A percentile compares a stretch with the other conserved stretches of the same genome.
phyloP scores from a whole-genome alignment of 1,140 invertebrate species.

The Pseudomyrmex dendroicus region DNA sequence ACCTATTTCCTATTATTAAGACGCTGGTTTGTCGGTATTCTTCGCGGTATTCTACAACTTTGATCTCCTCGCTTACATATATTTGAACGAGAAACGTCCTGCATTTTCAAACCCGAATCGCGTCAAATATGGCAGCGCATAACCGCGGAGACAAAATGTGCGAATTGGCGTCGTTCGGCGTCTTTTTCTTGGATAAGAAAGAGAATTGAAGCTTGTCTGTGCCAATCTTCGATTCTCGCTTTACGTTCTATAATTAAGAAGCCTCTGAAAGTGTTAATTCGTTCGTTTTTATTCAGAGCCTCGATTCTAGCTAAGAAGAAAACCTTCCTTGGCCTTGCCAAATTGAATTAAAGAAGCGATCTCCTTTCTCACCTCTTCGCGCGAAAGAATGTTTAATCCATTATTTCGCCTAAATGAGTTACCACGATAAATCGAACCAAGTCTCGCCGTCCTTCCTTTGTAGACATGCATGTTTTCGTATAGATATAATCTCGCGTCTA shows the following conservation, averaged over 20 bases:
- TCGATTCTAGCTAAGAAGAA: constrained; percentile 58
- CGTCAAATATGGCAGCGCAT: constrained; percentile 20
- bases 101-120: background rate
- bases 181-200: background rate
- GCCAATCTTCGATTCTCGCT: constrained; percentile 43
- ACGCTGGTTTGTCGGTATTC: constrained; percentile 15
- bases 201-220: constrained; percentile 45
- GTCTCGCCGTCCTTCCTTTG: constrained; percentile 10
- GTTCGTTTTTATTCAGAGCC: constrained; percentile 64
- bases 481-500: background rate
- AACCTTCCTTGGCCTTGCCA: constrained; percentile 24
- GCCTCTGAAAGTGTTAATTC: constrained; percentile 64
- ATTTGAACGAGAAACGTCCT: background rate
- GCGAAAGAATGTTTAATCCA: constrained; percentile 54
- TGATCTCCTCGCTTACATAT: constrained; percentile 35
- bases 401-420: constrained; percentile 68
- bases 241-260: constrained; percentile 63
- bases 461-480: background rate
- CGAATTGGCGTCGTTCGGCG: constrained; percentile 35
- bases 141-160: background rate
- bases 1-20: constrained; percentile 69
- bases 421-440: constrained; percentile 50
- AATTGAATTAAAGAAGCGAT: constrained; percentile 65
- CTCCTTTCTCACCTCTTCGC: background rate
- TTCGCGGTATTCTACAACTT: constrained; percentile 23